Conservation (phyloP, 1,140 invertebrate genomes). For the Gryon sp. region DNA sequence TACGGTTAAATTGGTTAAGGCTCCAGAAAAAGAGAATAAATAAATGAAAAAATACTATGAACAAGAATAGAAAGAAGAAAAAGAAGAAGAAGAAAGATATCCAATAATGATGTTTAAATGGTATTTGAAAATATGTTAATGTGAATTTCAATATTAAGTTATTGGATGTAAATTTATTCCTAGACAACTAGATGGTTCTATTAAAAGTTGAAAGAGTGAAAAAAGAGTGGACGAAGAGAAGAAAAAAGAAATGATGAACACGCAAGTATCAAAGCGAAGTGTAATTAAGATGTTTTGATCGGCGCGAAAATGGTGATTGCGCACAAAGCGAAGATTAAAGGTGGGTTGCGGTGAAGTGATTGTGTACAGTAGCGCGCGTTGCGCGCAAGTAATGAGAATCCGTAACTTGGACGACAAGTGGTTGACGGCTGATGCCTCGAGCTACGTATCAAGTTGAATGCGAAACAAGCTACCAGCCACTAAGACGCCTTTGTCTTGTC, state of each 20-base stretch:
- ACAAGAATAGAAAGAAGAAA: too few species aligned
- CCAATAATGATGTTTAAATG: too few species aligned
- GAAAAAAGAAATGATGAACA: not conserved
- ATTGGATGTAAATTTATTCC: conserved; percentile 6
- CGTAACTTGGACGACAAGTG: conserved; percentile 56
- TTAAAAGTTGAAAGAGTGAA: too few species aligned
- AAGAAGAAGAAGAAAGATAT: too few species aligned
- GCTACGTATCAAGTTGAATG: conserved; percentile 41
- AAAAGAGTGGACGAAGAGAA: not conserved
- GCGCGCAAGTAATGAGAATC: conserved; percentile 53
- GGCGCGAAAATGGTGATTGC: conserved; percentile 11
- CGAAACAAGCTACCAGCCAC: conserved; percentile 32
- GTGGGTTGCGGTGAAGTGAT: conserved; percentile 29
- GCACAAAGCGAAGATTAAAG: conserved; percentile 25
- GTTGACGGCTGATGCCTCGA: conserved; percentile 51
- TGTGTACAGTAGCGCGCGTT: conserved; percentile 46
- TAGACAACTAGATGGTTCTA: not conserved
- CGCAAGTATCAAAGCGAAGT: not conserved
- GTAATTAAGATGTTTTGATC: conserved; percentile 41
- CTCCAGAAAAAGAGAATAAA: too few species aligned
- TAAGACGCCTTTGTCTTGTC: conserved; percentile 47
- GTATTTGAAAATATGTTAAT: too few species aligned
- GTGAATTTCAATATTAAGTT: too few species aligned
- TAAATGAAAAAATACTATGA: too few species aligned
- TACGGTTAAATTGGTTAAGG: too few species aligned